A percentile compares a stretch with the other conserved stretches of the same genome.
These are phyloP conservation scores for Trichomycterus rosablanca DNA, from an alignment of 2,113 vertebrate species.

Conservation along the genomic window DNA sequence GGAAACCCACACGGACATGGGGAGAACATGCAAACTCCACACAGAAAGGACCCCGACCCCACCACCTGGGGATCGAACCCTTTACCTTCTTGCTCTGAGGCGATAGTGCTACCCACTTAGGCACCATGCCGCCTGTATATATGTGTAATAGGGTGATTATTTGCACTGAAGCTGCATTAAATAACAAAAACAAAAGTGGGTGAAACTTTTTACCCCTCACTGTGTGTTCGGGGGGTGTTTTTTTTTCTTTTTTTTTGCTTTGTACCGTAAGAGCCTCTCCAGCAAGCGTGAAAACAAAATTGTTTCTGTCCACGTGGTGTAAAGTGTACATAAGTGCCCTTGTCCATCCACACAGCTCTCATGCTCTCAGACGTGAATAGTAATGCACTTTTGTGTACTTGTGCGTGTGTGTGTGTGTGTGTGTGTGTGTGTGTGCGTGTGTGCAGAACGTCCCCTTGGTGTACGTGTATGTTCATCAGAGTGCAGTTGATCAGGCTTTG, in stretches of 20 bases:
- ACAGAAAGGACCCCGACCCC: too few species aligned
- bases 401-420: slow-evolving; percentile 4
- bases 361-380: not conserved
- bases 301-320: not conserved
- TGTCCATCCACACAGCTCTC: not conserved
- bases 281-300: not conserved
- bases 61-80: too few species aligned
- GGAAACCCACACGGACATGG: too few species aligned
- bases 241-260: not conserved
- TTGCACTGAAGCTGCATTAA: too few species aligned
- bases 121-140: too few species aligned
- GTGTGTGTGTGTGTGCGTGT: slow-evolving; percentile 42
- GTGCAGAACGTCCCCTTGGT: slow-evolving; percentile 67
- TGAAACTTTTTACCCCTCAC: too few species aligned
- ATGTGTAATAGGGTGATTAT: too few species aligned
- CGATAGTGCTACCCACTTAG: too few species aligned
- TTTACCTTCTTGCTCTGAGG: too few species aligned
- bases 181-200: too few species aligned
- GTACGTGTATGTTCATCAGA: slow-evolving; percentile 76
- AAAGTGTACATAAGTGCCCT: not conserved
- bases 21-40: too few species aligned
- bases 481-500: slow-evolving; percentile 71
- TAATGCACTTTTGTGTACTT: not conserved
- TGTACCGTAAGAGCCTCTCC: not conserved
- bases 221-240: too few species aligned